A percentile compares a stretch with the other conserved stretches of the same genome.
phyloP scores from a whole-genome alignment of 2,797 vertebrate species.

The Glyptemys insculpta region DNA sequence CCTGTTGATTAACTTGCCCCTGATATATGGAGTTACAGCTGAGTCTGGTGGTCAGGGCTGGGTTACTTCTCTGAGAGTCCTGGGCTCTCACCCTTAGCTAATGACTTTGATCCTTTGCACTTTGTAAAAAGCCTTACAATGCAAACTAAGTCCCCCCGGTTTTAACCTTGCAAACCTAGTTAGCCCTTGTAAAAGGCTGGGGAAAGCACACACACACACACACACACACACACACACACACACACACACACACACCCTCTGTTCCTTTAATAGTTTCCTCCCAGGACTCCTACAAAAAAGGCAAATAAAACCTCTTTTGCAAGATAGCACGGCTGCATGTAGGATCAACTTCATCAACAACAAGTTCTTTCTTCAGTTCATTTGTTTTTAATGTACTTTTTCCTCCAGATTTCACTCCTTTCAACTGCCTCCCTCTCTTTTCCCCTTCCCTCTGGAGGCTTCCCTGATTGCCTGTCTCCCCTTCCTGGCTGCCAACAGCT shows the following conservation, averaged over 20 bases:
- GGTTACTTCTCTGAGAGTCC: conserved; percentile 75
- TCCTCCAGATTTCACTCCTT: conserved; percentile 58
- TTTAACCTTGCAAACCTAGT: conserved; percentile 86
- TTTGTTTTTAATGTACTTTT: conserved; percentile 69
- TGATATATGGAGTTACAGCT: background rate
- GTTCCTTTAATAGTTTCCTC: conserved; percentile 80
- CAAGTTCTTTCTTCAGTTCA: conserved; percentile 72
- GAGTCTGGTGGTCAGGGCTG: conserved; percentile 57
- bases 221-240: background rate
- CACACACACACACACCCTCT: conserved; percentile 65
- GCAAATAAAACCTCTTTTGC: conserved; percentile 84
- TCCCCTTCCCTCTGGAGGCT: conserved; percentile 22
- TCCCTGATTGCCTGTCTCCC: background rate
- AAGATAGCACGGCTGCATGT: conserved; percentile 79
- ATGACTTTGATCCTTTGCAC: conserved; percentile 89
- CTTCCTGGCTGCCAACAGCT: conserved; percentile 20
- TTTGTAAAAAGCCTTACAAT: conserved; percentile 89
- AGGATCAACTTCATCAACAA: conserved; percentile 64
- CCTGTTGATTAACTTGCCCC: background rate
- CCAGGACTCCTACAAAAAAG: conserved; percentile 79
- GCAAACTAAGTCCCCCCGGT: conserved; percentile 82
- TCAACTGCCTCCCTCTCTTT: conserved; percentile 14
- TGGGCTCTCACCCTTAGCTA: conserved; percentile 82
- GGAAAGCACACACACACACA: conserved; percentile 21
- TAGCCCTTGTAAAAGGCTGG: conserved; percentile 80